Evolutionary conservation across 2,113 vertebrate genomes (phyloP).

Genomic region (Sinocyclocheilus anshuiensis): DNA sequence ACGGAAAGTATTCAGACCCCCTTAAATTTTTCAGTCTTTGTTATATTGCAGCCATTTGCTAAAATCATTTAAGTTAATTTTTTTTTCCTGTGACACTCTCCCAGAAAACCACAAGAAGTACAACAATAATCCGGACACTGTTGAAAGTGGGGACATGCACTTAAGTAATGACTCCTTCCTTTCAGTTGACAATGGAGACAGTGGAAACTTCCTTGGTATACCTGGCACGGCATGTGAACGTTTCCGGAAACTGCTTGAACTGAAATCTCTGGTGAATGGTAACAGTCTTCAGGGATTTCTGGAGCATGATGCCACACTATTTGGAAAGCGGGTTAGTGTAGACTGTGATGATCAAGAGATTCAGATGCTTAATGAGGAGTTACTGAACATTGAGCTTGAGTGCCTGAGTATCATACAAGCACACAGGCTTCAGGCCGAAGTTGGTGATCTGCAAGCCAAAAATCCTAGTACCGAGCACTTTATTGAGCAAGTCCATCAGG

Average conservation of each 20-base stretch:
- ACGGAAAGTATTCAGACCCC: no score
- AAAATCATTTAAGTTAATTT: no score
- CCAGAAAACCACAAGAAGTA: slow-evolving; percentile 83
- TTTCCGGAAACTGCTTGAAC: slow-evolving; percentile 90
- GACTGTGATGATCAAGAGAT: slow-evolving; percentile 84
- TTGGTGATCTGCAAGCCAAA: slow-evolving; percentile 61
- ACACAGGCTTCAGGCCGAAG: slow-evolving; percentile 87
- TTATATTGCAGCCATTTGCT: no score
- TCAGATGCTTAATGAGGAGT: slow-evolving; percentile 91
- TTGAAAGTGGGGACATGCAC: slow-evolving; percentile 85
- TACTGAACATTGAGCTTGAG: slow-evolving; percentile 92
- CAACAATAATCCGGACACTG: slow-evolving; percentile 86
- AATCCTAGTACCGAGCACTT: background rate
- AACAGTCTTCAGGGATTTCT: slow-evolving; percentile 39
- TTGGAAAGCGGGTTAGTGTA: background rate
- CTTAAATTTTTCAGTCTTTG: no score
- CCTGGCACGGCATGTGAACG: slow-evolving; percentile 87
- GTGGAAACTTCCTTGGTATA: slow-evolving; percentile 86
- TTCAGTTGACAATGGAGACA: slow-evolving; percentile 83
- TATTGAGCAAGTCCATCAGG: background rate
- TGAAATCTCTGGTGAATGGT: slow-evolving; percentile 86
- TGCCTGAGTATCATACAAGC: slow-evolving; percentile 90
- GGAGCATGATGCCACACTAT: background rate
- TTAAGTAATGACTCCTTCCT: slow-evolving; percentile 87
- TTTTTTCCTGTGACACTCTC: slow-evolving; percentile 80